phyloP scores from a whole-genome alignment of 2,888 invertebrate species.

The Belgica antarctica region DNA sequence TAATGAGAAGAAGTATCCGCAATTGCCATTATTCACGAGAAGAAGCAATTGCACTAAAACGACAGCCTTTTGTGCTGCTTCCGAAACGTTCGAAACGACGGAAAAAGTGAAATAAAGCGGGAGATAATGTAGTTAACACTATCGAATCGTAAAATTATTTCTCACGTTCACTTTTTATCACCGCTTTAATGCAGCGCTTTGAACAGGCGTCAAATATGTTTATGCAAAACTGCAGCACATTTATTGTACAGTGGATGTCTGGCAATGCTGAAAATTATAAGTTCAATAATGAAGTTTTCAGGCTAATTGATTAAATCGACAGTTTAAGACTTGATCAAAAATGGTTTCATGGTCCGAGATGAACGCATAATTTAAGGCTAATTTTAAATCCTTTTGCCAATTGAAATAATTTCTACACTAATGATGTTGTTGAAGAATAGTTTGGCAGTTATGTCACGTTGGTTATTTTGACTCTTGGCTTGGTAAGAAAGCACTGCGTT shows the following conservation, averaged over 20 bases:
- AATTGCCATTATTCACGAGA: not conserved
- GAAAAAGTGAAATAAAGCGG: conserved; percentile 8
- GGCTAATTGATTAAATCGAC: not conserved
- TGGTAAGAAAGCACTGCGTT: no score
- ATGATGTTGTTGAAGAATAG: no score
- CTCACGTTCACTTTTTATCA: not conserved
- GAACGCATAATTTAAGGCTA: no score
- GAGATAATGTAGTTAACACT: conserved; percentile 30
- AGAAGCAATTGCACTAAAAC: not conserved
- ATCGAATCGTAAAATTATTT: conserved; percentile 20
- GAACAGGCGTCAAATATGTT: not conserved
- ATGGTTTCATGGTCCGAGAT: no score
- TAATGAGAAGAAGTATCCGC: not conserved
- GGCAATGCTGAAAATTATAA: not conserved
- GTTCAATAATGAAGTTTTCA: not conserved
- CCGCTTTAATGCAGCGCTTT: not conserved
- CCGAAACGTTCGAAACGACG: conserved; percentile 23
- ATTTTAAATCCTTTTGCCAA: no score
- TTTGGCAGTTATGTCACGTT: no score
- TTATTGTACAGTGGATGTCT: not conserved
- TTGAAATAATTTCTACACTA: no score
- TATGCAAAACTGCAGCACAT: conserved; percentile 14
- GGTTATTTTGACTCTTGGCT: no score
- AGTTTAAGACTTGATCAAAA: no score
- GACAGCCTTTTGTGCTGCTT: conserved; percentile 19